A percentile compares a stretch with the other conserved stretches of the same genome.
phyloP scores from a whole-genome alignment of 2,888 invertebrate species.

The Xiphydria camelus region DNA sequence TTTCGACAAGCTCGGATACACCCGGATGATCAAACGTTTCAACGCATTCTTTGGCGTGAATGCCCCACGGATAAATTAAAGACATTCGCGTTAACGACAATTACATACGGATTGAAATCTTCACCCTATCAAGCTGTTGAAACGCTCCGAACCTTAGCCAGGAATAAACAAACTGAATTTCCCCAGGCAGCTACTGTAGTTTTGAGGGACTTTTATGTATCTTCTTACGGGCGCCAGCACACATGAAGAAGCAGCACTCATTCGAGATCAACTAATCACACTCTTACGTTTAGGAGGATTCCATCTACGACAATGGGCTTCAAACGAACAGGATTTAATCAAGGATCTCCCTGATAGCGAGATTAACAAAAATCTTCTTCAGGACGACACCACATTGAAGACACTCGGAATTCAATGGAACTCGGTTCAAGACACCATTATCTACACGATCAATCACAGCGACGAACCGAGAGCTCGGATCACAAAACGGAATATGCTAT shows the following conservation, averaged over 20 bases:
- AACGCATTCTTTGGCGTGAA: not conserved
- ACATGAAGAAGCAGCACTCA: not conserved
- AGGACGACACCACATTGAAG: not conserved
- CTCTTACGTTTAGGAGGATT: not conserved
- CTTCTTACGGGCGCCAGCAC: not conserved
- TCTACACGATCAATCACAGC: not conserved
- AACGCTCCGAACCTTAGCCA: not conserved
- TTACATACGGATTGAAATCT: not conserved
- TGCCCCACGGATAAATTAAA: not conserved
- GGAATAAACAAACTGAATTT: not conserved
- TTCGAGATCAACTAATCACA: not conserved
- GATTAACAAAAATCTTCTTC: not conserved
- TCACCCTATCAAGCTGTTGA: not conserved
- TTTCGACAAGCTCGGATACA: constrained; percentile 17
- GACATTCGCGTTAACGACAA: not conserved
- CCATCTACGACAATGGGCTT: not conserved
- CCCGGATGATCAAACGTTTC: not conserved
- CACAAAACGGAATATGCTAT: not conserved
- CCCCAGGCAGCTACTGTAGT: not conserved
- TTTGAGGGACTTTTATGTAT: not conserved
- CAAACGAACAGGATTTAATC: not conserved
- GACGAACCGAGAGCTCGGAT: not conserved
- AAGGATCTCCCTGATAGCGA: not conserved
- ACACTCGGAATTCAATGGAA: not conserved
- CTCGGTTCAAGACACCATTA: not conserved